phyloP scores from a whole-genome alignment of 2,797 vertebrate species.

The Notamacropus eugenii region DNA sequence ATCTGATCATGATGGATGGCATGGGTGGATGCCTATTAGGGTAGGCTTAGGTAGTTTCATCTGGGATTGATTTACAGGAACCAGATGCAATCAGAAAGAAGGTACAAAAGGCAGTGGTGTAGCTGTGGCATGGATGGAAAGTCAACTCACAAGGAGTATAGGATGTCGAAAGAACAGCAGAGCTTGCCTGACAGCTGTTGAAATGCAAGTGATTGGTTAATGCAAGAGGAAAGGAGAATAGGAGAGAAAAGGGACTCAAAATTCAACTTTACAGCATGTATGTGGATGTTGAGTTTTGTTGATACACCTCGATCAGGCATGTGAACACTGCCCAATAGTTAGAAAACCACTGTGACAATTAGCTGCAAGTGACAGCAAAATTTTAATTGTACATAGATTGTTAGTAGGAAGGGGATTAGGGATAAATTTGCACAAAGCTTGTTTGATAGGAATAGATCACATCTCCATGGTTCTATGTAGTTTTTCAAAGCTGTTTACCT shows the following conservation, averaged over 20 bases:
- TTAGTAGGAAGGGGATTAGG: not conserved
- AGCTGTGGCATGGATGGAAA: not conserved
- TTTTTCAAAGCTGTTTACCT: not conserved
- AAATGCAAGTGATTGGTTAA: not conserved
- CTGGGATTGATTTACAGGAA: conserved; percentile 60
- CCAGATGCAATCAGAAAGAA: conserved; percentile 35
- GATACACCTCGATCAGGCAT: rapidly evolving
- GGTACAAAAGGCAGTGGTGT: not conserved
- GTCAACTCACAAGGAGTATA: not conserved
- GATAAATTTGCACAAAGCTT: not conserved
- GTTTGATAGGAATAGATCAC: not conserved
- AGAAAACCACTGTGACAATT: not conserved
- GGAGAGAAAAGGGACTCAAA: not conserved
- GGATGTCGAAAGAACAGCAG: conserved; percentile 11
- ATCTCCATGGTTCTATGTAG: not conserved
- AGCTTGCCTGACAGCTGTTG: not conserved
- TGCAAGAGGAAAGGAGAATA: not conserved
- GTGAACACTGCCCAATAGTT: no score
- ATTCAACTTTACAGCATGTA: not conserved
- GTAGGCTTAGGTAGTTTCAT: conserved; percentile 10
- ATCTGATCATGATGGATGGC: conserved; percentile 59
- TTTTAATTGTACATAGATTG: not conserved
- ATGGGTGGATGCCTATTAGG: not conserved
- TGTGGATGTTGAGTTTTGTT: not conserved
- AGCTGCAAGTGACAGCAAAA: not conserved